Conservation (phyloP, 2,797 vertebrate genomes). For the Poecile montanus region DNA sequence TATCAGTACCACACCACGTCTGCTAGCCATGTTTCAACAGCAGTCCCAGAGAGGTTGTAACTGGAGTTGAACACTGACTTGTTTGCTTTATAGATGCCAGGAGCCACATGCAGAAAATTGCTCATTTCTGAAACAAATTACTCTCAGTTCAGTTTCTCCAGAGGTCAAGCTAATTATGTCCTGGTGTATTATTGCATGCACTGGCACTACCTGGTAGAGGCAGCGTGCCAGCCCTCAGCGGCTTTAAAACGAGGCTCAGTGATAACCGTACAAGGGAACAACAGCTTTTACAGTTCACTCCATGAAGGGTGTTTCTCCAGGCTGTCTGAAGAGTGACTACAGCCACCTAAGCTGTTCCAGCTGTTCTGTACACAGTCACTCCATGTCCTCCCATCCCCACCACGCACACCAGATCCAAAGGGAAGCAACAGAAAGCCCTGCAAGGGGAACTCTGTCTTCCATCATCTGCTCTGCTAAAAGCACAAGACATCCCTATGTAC, state of each 20-base stretch:
- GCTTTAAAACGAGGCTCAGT: not conserved
- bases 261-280: not conserved
- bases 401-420: not conserved
- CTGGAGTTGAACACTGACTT: not conserved
- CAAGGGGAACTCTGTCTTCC: not conserved
- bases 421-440: not conserved
- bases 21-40: constrained; percentile 7
- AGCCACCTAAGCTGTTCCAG: constrained; percentile 36
- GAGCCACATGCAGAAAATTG: constrained; percentile 27
- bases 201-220: not conserved
- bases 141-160: constrained; percentile 13
- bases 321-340: not conserved
- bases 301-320: not conserved
- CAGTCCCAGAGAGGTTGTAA: not conserved
- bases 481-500: accelerated
- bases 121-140: constrained; percentile 30
- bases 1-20: not conserved
- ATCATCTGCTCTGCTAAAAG: not conserved
- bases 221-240: not conserved
- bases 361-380: not conserved
- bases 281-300: not conserved
- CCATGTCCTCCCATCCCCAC: constrained; percentile 1
- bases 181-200: constrained; percentile 6
- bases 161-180: not conserved
- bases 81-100: constrained; percentile 34